Evolutionary conservation across 2,797 vertebrate genomes (phyloP), one percentile per base, ranked within the genome.

Genomic region (Acropternis orthonyx): DNA sequence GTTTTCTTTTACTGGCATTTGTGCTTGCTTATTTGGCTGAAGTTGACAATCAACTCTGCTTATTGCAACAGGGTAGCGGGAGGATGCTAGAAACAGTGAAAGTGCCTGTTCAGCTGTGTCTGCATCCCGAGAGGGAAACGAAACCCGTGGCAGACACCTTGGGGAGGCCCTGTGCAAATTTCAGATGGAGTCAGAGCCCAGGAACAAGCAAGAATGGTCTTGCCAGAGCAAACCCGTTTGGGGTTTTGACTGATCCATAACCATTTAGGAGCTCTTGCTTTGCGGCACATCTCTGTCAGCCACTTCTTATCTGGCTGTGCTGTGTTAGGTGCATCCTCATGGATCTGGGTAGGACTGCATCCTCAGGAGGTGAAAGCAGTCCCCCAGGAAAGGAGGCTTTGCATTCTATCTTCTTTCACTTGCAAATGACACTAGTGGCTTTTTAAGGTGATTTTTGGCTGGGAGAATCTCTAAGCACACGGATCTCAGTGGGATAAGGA

Each of bases 1-100:
- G 62, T 92, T 94, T 94, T 97, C 86, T 94, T 91, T 96, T 95
- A 74, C 96, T 97, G 97, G 95, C 93, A 81, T 92, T 95, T 95
- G 74, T 94, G 55, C 78, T 96, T 94, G 89, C 88, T 95, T 91
- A 67, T 94, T 97, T 97, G 95, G 95, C 97, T 88, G 84, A 75
- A 83, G 54, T 62, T 80, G 83, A 83, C 88, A 54, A 82, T 66
- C 74, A 91, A 28, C 75, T 66, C 74, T 89, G 81, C 68, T 92
- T 88, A 79, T 95, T 94, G 95, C 96, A 96, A 95, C 88, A 91
- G 93, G 58, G 84, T 78, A 96, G 84, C 10, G 0, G 88, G 87
- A 96, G 59, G 91, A 95, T 93, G 89, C 88, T 90, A 17, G 0
- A 62, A 90, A 84, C 55, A 86, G 76, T 3, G 16, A 88, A 89